Conservation (phyloP, 2,113 vertebrate species). For the Psilopogon haemacephalus region DNA sequence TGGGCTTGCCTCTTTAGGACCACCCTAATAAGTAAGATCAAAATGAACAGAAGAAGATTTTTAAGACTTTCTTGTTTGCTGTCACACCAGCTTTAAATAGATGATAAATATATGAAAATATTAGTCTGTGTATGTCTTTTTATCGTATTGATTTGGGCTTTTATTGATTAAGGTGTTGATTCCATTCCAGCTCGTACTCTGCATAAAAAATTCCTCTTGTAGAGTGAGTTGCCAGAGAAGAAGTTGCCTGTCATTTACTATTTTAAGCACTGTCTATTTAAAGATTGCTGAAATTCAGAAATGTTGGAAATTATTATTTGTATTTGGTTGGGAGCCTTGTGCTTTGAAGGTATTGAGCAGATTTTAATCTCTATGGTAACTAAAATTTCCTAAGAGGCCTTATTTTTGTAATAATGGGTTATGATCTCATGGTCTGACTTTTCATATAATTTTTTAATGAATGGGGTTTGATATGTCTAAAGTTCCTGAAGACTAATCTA, state of each 20-base stretch:
- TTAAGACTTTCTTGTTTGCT: neutral
- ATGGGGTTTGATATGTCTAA: neutral
- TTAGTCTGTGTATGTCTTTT: neutral
- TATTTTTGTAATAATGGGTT: neutral
- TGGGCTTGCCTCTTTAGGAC: neutral
- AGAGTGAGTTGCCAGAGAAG: neutral
- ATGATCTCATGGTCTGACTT: neutral
- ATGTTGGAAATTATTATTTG: neutral
- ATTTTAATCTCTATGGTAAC: neutral
- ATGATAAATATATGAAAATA: neutral
- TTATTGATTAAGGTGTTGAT: neutral
- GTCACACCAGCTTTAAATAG: neutral
- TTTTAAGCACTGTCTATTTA: neutral
- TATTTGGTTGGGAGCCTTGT: neutral
- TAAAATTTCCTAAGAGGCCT: neutral
- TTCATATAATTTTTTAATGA: neutral
- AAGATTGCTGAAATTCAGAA: neutral
- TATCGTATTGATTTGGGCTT: neutral
- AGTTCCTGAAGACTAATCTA: neutral
- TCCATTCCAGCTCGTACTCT: slow-evolving; percentile 2
- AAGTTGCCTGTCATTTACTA: neutral
- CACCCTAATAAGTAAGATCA: neutral
- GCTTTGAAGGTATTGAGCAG: neutral
- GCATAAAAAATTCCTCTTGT: neutral
- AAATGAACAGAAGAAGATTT: neutral